phyloP scores from a whole-genome alignment of 2,113 vertebrate genomes.

The Microtus richardsoni region DNA sequence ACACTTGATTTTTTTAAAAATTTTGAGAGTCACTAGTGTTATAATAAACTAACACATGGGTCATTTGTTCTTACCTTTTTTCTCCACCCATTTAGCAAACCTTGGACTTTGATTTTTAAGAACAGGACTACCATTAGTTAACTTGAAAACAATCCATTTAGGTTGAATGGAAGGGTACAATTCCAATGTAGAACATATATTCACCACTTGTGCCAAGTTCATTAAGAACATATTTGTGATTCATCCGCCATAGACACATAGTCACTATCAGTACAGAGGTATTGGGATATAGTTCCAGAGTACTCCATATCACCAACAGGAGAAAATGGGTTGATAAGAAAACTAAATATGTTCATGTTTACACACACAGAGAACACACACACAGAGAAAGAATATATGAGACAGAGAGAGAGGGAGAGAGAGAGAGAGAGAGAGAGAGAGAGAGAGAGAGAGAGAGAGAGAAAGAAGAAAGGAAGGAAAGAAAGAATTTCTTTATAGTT shows the following conservation, averaged over 20 bases:
- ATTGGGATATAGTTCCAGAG: neutral
- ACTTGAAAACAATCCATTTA: neutral
- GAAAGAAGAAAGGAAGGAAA: rapidly evolving
- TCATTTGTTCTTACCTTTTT: neutral
- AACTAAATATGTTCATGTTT: neutral
- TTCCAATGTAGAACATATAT: neutral
- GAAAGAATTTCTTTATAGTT: neutral
- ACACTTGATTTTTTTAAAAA: neutral
- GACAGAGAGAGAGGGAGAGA: neutral
- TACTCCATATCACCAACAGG: neutral
- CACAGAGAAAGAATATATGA: neutral
- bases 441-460: neutral
- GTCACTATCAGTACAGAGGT: neutral
- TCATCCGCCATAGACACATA: neutral
- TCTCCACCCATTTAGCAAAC: neutral
- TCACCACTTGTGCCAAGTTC: neutral
- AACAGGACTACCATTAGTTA: neutral
- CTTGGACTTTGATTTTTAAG: neutral
- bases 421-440: neutral
- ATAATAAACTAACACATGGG: neutral
- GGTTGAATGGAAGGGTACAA: neutral
- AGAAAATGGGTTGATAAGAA: neutral
- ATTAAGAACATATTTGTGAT: neutral
- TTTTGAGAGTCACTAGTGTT: neutral
- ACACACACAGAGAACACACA: neutral